phyloP scores from a whole-genome alignment of 2,797 vertebrate species.

The Pogonophryne albipinna region DNA sequence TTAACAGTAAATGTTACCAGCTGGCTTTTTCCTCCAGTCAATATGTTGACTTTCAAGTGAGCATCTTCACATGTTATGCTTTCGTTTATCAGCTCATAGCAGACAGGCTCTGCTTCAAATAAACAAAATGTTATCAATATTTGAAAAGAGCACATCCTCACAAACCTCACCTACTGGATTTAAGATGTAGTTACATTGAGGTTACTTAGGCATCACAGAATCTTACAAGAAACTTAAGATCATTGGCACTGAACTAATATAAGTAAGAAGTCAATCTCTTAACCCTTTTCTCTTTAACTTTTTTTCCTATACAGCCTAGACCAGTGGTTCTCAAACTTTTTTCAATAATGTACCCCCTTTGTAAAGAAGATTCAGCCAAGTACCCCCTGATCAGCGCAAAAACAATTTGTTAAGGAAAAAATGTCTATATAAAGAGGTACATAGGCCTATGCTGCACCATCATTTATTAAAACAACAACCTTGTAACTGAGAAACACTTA shows the following conservation, averaged over 20 bases:
- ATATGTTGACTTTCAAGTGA: conserved; percentile 50
- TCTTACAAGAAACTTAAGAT: background rate
- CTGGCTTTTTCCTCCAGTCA: conserved; percentile 5
- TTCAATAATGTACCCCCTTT: too few species aligned
- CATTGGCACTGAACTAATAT: background rate
- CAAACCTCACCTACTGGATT: conserved; percentile 12
- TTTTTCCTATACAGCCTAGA: background rate
- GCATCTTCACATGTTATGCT: conserved; percentile 39
- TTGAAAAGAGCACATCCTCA: conserved; percentile 21
- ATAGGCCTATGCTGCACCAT: too few species aligned
- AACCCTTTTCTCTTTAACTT: background rate
- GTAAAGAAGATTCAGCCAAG: too few species aligned
- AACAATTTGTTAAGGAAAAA: too few species aligned
- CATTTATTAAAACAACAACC: too few species aligned
- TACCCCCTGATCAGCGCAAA: too few species aligned
- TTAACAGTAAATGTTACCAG: background rate
- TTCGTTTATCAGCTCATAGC: conserved; percentile 43
- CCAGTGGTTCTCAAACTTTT: too few species aligned
- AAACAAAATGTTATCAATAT: conserved; percentile 51
- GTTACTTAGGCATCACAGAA: background rate
- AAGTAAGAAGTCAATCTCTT: background rate
- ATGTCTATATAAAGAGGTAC: too few species aligned
- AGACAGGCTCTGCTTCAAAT: conserved; percentile 33
- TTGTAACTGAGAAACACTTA: too few species aligned
- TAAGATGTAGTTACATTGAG: background rate